These are phyloP conservation scores for Epirrhoe alternata DNA, from an alignment of 2,888 invertebrate genomes.

Conservation along the genomic window DNA sequence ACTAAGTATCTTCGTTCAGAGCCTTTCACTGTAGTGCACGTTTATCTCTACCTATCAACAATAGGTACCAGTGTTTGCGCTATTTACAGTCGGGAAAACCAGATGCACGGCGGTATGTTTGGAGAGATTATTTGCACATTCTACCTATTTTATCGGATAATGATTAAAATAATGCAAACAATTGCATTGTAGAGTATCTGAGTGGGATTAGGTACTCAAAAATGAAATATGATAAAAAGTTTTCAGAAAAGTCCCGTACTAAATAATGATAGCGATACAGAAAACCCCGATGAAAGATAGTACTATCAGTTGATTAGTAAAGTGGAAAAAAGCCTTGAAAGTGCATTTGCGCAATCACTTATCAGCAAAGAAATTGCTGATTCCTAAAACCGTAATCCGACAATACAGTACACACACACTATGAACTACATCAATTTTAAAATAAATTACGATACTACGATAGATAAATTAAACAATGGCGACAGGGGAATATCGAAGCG, in stretches of 20 bases:
- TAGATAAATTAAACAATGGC: not conserved
- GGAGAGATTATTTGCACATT: slow-evolving; percentile 4
- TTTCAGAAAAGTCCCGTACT: too few relatives aligned
- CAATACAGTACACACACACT: too few relatives aligned
- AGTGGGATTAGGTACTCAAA: too few relatives aligned
- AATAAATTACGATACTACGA: not conserved
- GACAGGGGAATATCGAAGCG: not conserved
- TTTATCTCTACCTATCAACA: not conserved
- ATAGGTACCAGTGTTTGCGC: slow-evolving; percentile 9
- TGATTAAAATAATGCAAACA: not conserved
- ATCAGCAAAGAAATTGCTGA: too few relatives aligned
- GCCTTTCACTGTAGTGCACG: not conserved
- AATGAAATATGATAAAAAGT: too few relatives aligned
- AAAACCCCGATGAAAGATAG: too few relatives aligned
- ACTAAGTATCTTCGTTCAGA: not conserved
- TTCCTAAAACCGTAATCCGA: too few relatives aligned
- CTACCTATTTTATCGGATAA: not conserved
- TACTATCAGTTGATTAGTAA: too few relatives aligned
- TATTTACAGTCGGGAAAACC: slow-evolving; percentile 18
- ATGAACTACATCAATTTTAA: not conserved
- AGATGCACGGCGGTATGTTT: slow-evolving; percentile 14
- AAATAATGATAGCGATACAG: too few relatives aligned
- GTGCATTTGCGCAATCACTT: too few relatives aligned
- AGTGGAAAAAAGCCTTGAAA: too few relatives aligned
- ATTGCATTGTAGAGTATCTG: too few relatives aligned